Evolutionary conservation across 2,113 vertebrate species (phyloP), one percentile per base, ranked within the genome.

Genomic region (Pollachius pollachius): DNA sequence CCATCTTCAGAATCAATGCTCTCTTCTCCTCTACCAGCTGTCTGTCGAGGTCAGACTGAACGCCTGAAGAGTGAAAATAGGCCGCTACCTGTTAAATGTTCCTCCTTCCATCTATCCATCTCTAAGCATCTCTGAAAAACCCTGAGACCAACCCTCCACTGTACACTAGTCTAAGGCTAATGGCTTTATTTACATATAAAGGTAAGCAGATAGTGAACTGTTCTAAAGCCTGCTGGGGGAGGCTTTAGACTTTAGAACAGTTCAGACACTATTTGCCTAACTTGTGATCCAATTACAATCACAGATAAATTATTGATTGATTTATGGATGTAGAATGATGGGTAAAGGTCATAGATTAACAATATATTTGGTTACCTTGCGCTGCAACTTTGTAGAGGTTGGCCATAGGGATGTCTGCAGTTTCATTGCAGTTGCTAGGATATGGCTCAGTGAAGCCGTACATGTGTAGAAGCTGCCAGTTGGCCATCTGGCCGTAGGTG

Each of bases 391-490:
- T 63, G 73, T 91, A 89, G 12, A 99, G 81, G 0, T 88, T 93
- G 85, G 78, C 52, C 91, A 95, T 89, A 62, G 93, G 93, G 81
- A 99, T 90, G 83, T 98, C 95, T 0, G 94, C 96, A 0, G 96
- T 94, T 75, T 99, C 97, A 0, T 95, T 87, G 54, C 60, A 88
- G 89, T 99, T 99, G 84, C 89, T 77, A 0, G 92, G 92, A 79
- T 95, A 93, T 0, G 93, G 93, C 83, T 98, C 94, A 0, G 91
- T 88, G 15, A 99, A 99, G 64, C 97, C 96, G 0, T 98, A 99
- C 97, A 99, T 99, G 58, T 98, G 97, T 21, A 99, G 91, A 65
- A 99, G 93, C 77, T 99, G 96, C 95, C 95, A 98, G 85, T 98
- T 99, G 68, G 96, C 95, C 93, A 97, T 93, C 77, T 98, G 91